Percentiles rank a stretch among this genome's conserved stretches.
phyloP scores from a whole-genome alignment of 2,888 invertebrate species.

The Mesochorus sp. region DNA sequence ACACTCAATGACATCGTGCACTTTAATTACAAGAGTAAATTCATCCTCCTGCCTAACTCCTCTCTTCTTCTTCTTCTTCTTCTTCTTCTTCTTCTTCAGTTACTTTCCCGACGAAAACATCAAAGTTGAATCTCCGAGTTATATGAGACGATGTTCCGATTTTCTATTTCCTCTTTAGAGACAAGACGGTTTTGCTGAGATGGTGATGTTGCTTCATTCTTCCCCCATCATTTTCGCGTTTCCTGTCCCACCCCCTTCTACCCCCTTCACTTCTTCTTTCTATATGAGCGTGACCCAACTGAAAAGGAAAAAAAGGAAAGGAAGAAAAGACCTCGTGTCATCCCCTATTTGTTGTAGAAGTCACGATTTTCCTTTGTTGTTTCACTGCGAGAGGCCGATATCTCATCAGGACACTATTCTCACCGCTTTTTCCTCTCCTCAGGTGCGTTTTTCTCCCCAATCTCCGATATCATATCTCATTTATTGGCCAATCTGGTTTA shows the following conservation, averaged over 20 bases:
- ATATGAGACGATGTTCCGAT: too few species aligned
- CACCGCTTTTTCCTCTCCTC: not conserved
- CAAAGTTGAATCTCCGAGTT: slow-evolving; percentile 33
- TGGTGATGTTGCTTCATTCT: slow-evolving; percentile 16
- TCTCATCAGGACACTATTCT: not conserved
- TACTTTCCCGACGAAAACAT: slow-evolving; percentile 23
- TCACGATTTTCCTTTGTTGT: not conserved
- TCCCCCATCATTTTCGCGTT: slow-evolving; percentile 29
- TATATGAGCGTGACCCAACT: not conserved
- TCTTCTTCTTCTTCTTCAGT: not conserved
- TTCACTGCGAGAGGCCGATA: slow-evolving; percentile 1
- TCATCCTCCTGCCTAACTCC: slow-evolving; percentile 14
- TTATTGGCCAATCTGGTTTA: slow-evolving; percentile 17
- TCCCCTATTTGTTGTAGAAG: not conserved
- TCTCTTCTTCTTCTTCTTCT: not conserved
- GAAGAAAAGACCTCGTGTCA: not conserved
- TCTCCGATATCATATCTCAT: slow-evolving; percentile 22
- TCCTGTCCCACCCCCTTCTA: not conserved
- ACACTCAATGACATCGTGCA: slow-evolving; percentile 4
- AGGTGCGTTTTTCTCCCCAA: not conserved
- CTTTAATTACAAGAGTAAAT: slow-evolving; percentile 47
- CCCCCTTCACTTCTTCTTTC: not conserved
- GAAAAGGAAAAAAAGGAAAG: not conserved
- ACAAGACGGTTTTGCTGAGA: slow-evolving; percentile 16
- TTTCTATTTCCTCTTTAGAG: too few species aligned